Conservation (phyloP, 2,797 vertebrate species). For the Halcyon leucocephala region DNA sequence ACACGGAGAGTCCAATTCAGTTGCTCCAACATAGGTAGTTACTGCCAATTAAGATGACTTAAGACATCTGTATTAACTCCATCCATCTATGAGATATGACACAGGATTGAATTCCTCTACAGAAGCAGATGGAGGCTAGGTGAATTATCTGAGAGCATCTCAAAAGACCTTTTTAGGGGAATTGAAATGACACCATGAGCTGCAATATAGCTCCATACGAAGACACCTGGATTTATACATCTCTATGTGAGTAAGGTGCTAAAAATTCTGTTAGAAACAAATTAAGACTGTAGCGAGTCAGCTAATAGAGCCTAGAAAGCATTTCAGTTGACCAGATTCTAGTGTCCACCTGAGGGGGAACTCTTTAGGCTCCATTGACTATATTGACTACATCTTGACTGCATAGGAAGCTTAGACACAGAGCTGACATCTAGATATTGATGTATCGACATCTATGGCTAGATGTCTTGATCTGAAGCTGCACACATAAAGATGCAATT, state of each 20-base stretch:
- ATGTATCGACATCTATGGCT: not conserved
- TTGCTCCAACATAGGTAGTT: not conserved
- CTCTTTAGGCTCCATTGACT: not conserved
- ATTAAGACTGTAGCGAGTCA: not conserved
- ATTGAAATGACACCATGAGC: not conserved
- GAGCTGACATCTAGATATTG: not conserved
- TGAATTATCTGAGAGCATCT: not conserved
- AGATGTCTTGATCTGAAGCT: not conserved
- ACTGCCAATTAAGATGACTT: not conserved
- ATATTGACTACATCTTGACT: not conserved
- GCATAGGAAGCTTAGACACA: not conserved
- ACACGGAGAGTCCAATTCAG: not conserved
- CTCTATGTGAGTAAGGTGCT: not conserved
- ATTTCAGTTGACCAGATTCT: not conserved
- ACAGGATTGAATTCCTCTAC: not conserved
- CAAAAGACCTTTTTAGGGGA: not conserved
- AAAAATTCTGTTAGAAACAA: not conserved
- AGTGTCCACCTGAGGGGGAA: not conserved
- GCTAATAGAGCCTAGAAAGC: not conserved
- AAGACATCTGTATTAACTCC: not conserved
- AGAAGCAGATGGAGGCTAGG: not conserved
- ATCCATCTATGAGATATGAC: not conserved
- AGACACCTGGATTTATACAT: not conserved
- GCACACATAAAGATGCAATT: not conserved
- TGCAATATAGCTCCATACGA: not conserved